Evolutionary conservation across 2,888 invertebrate species (phyloP).

Genomic region (Metellina segmentata): DNA sequence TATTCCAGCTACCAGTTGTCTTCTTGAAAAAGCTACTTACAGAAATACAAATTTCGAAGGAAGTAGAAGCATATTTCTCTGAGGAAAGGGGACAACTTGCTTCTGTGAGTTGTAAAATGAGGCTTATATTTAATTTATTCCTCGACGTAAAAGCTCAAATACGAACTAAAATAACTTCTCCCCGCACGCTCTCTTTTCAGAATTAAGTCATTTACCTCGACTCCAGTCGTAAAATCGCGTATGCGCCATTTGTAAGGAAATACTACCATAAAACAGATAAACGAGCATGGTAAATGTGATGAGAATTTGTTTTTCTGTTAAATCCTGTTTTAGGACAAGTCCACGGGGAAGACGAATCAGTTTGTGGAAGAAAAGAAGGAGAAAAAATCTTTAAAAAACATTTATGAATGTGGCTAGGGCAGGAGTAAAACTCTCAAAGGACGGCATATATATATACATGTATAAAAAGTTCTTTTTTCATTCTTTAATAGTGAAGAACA

Average conservation of each 20-base stretch:
- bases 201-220: slow-evolving; percentile 40
- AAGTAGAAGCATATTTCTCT: background rate
- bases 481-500: slow-evolving; percentile 32
- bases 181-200: slow-evolving; percentile 2
- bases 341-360: slow-evolving; percentile 35
- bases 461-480: slow-evolving; percentile 27
- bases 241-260: slow-evolving; percentile 41
- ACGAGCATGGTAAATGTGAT: slow-evolving; percentile 48
- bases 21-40: too few relatives aligned
- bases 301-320: slow-evolving; percentile 46
- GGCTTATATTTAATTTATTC: slow-evolving; percentile 38
- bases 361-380: background rate
- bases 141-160: background rate
- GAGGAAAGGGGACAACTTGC: background rate
- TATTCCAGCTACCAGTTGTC: too few relatives aligned
- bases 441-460: background rate
- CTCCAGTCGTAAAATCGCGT: slow-evolving; percentile 33
- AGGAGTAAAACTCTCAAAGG: slow-evolving; percentile 32
- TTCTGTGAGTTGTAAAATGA: background rate
- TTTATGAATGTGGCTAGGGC: slow-evolving; percentile 25
- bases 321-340: slow-evolving; percentile 44
- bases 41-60: too few relatives aligned
- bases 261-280: slow-evolving; percentile 52
- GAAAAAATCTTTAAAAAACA: slow-evolving; percentile 38
- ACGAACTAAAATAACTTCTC: slow-evolving; percentile 1